Conservation (phyloP, 2,888 invertebrate species). For the Oscheius sp. region DNA sequence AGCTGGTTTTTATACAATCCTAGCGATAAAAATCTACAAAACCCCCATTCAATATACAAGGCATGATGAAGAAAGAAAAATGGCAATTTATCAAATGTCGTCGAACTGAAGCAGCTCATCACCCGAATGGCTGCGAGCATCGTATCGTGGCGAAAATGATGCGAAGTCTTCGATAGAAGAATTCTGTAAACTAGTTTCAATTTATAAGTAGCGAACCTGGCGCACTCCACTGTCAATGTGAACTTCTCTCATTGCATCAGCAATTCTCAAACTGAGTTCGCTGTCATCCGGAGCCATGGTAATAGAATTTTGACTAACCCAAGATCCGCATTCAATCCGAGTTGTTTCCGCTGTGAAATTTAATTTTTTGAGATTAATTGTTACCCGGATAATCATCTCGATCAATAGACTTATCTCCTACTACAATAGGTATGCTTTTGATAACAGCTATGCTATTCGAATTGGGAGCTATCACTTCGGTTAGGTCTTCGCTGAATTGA, state of each 20-base stretch:
- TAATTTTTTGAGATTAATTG: background rate
- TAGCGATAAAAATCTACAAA: constrained; percentile 1
- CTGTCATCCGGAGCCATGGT: constrained; percentile 10
- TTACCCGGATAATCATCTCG: constrained; percentile 12
- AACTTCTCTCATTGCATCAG: constrained; percentile 55
- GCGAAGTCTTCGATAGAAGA: constrained; percentile 18
- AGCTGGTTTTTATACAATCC: constrained; percentile 6
- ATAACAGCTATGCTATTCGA: constrained; percentile 29
- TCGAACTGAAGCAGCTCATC: constrained; percentile 25
- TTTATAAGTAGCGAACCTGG: background rate
- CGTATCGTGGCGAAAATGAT: background rate
- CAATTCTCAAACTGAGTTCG: constrained; percentile 43
- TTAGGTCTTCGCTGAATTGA: constrained; percentile 42
- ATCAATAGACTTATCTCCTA: constrained; percentile 33
- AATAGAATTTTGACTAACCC: constrained; percentile 46
- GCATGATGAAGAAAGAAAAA: constrained; percentile 16
- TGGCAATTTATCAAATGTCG: constrained; percentile 17
- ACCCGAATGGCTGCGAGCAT: constrained; percentile 4
- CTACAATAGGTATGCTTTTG: constrained; percentile 46
- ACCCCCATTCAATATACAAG: constrained; percentile 24
- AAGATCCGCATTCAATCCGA: constrained; percentile 54
- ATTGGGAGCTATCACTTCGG: constrained; percentile 34
- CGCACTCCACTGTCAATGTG: background rate
- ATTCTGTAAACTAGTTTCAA: background rate
- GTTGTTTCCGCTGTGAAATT: constrained; percentile 37